phyloP scores from a whole-genome alignment of 2,113 vertebrate genomes.

The Microtus richardsoni region DNA sequence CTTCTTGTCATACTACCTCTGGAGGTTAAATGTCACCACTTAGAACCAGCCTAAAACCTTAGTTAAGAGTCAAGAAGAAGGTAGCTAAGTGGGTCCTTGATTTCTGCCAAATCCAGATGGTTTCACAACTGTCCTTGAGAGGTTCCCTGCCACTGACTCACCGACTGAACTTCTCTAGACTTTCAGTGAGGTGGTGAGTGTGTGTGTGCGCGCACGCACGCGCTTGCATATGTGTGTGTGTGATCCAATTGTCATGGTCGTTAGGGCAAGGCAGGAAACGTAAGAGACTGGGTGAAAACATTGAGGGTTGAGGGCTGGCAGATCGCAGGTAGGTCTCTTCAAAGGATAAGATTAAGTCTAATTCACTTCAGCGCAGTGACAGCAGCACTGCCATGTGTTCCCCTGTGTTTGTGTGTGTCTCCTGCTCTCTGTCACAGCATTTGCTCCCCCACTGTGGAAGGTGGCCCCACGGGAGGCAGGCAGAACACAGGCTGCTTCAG shows the following conservation, averaged over 20 bases:
- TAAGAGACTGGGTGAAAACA: neutral
- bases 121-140: neutral
- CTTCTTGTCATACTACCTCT: neutral
- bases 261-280: neutral
- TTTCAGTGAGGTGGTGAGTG: neutral
- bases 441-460: neutral
- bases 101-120: neutral
- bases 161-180: neutral
- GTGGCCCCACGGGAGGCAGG: fast-evolving
- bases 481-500: neutral
- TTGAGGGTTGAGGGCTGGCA: neutral
- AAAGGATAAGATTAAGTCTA: neutral
- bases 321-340: neutral
- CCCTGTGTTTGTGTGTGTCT: neutral
- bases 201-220: neutral
- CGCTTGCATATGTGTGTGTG: neutral
- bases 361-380: neutral
- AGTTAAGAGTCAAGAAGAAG: neutral
- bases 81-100: neutral
- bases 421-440: neutral
- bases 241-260: neutral
- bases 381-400: neutral
- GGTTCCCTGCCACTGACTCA: no score
- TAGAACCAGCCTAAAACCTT: neutral
- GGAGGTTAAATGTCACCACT: constrained; percentile 19